Evolutionary conservation across 2,113 vertebrate genomes (phyloP).

Genomic region (Sigmodon hispidus): DNA sequence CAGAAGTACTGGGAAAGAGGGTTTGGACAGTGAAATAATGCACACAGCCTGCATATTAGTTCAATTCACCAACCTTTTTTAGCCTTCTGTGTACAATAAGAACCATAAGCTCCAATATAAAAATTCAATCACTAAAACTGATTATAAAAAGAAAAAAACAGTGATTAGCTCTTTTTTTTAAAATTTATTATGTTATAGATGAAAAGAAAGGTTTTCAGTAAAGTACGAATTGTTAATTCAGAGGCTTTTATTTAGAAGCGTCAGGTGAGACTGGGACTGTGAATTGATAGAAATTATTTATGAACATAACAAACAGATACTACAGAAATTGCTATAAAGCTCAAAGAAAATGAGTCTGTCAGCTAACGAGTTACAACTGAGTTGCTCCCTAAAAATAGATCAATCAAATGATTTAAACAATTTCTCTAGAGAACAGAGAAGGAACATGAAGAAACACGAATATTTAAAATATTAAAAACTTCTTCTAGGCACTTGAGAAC

Average conservation of each 20-base stretch:
- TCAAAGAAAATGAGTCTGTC: constrained; percentile 44
- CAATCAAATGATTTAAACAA: constrained; percentile 70
- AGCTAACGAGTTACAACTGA: constrained; percentile 55
- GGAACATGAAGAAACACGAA: constrained; percentile 66
- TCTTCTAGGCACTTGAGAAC: constrained; percentile 70
- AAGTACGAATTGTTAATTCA: constrained; percentile 39
- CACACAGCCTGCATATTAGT: not conserved
- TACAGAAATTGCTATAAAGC: constrained; percentile 25
- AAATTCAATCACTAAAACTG: not conserved
- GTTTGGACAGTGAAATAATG: not conserved
- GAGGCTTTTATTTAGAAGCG: constrained; percentile 47
- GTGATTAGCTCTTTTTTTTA: constrained; percentile 60
- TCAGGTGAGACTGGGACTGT: not conserved
- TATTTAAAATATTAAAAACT: constrained; percentile 65
- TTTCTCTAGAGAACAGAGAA: constrained; percentile 60
- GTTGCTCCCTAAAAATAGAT: constrained; percentile 64
- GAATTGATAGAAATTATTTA: not conserved
- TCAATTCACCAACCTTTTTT: not conserved
- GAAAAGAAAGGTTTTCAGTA: constrained; percentile 21
- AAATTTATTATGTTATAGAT: not conserved
- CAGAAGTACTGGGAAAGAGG: not conserved
- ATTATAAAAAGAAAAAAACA: constrained; percentile 11
- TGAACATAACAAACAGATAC: not conserved
- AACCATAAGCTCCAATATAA: not conserved
- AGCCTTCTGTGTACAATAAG: not conserved